Evolutionary conservation across 2,888 invertebrate genomes (phyloP).

Genomic region (Theristus sp.): DNA sequence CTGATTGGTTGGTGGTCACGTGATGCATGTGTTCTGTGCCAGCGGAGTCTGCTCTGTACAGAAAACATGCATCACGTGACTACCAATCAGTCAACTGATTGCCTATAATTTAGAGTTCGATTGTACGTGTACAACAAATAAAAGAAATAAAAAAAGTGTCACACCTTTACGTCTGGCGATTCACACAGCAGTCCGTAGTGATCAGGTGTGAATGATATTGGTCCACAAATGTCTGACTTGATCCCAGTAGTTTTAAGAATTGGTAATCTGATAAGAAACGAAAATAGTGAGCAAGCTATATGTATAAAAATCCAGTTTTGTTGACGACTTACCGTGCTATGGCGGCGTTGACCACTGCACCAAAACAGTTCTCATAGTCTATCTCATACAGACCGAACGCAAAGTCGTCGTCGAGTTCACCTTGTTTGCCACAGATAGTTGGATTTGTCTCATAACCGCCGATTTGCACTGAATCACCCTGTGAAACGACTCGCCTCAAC

Average conservation of each 20-base stretch:
- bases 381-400: conserved; percentile 66
- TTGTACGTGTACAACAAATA: no score
- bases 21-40: no score
- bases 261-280: no score
- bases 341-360: conserved; percentile 49
- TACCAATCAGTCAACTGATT: no score
- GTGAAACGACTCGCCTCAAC: no score
- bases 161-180: conserved; percentile 26
- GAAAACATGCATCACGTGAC: no score
- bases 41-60: no score
- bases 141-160: no score
- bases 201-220: conserved; percentile 73
- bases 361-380: conserved; percentile 60
- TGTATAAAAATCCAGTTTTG: no score
- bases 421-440: conserved; percentile 45
- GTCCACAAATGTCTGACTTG: conserved; percentile 10
- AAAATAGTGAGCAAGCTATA: no score
- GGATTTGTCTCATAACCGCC: conserved; percentile 78
- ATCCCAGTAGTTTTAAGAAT: conserved; percentile 48
- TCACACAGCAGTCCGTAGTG: conserved; percentile 65
- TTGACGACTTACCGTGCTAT: conserved; percentile 31
- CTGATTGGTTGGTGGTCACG: no score
- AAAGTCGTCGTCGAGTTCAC: conserved; percentile 51
- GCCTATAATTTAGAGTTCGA: no score
- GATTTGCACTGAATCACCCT: conserved; percentile 59